Evolutionary conservation across 1,140 invertebrate species (phyloP).

Genomic region (Temnothorax longispinosus): DNA sequence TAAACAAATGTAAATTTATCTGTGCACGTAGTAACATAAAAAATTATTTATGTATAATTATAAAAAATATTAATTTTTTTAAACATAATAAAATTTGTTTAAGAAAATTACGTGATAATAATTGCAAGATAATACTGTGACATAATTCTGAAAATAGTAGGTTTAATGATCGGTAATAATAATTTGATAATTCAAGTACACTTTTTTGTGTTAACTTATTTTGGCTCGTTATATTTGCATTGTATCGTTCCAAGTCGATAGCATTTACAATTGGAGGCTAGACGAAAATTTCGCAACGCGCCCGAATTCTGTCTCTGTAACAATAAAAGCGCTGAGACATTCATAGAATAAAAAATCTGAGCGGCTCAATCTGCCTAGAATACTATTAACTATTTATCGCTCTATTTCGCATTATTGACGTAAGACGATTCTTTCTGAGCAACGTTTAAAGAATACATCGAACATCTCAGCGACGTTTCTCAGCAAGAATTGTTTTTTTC

Average conservation of each 20-base stretch:
- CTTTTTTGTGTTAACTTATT: neutral
- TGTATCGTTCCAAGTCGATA: neutral
- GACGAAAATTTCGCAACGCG: neutral
- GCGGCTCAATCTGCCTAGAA: neutral
- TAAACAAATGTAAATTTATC: constrained; percentile 11
- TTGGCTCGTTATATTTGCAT: neutral
- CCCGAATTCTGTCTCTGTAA: neutral
- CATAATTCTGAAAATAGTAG: neutral
- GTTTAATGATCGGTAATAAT: neutral
- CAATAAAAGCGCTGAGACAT: neutral
- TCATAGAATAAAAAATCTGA: neutral
- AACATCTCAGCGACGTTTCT: neutral
- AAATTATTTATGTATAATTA: neutral
- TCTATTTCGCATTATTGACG: neutral
- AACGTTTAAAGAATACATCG: neutral
- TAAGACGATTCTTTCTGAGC: neutral
- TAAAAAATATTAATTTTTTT: constrained; percentile 1
- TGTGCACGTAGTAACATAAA: neutral
- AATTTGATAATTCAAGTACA: neutral
- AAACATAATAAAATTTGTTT: neutral
- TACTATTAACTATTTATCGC: constrained; percentile 8
- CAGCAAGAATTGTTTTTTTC: neutral
- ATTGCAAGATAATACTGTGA: neutral
- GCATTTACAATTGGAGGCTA: neutral
- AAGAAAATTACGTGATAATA: neutral